Conservation (phyloP, 2,888 invertebrate species). For the Dinocampus coccinellae region DNA sequence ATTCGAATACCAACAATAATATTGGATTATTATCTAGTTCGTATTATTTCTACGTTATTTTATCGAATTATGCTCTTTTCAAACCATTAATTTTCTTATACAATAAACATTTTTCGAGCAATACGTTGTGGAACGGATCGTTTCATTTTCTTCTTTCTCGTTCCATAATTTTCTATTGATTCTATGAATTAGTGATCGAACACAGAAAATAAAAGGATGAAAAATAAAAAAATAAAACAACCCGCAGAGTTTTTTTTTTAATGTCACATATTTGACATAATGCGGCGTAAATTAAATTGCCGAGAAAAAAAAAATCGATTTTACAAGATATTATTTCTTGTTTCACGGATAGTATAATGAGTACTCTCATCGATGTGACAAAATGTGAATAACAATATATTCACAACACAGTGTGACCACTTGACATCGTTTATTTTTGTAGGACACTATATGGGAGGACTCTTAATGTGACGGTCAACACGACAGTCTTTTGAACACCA, state of each 20-base stretch:
- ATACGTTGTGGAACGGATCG: conserved; percentile 37
- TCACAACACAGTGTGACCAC: conserved; percentile 1
- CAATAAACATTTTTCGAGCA: conserved; percentile 18
- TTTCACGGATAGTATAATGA: conserved; percentile 10
- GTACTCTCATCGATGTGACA: conserved; percentile 2
- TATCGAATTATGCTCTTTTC: conserved; percentile 34
- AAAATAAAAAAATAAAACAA: conserved; percentile 31
- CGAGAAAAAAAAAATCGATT: conserved; percentile 15
- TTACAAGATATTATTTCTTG: conserved; percentile 1
- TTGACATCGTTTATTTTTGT: conserved; percentile 36
- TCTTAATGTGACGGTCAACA: conserved; percentile 64
- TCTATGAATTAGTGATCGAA: conserved; percentile 18
- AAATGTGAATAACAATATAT: conserved; percentile 17
- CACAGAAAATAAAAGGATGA: conserved; percentile 20
- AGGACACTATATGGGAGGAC: conserved; percentile 53
- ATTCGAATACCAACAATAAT: conserved; percentile 39
- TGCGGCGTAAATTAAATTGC: not conserved
- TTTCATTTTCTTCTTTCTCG: conserved; percentile 14
- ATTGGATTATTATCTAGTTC: conserved; percentile 35
- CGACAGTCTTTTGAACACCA: conserved; percentile 70
- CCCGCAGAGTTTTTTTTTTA: conserved; percentile 24
- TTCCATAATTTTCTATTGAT: conserved; percentile 8
- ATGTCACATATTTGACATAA: conserved; percentile 15
- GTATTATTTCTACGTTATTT: conserved; percentile 32
- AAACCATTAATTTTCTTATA: conserved; percentile 26